These are phyloP conservation scores for Mythimna lalbum DNA, from an alignment of 2,888 invertebrate genomes.

Conservation along the genomic window DNA sequence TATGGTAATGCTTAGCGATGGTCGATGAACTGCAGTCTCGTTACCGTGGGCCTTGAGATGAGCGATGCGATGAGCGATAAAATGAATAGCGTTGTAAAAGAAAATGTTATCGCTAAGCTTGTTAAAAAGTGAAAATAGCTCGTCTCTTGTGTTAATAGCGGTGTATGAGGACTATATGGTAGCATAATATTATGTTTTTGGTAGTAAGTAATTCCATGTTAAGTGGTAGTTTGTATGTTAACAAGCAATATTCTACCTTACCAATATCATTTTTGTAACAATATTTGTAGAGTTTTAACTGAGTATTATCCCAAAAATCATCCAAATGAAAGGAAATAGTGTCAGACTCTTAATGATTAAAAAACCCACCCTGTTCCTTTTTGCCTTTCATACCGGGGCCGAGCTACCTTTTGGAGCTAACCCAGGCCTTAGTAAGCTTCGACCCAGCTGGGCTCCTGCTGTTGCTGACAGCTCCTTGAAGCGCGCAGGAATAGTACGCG, in stretches of 20 bases:
- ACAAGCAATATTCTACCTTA: background rate
- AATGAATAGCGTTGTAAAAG: conserved; percentile 42
- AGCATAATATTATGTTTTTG: conserved; percentile 11
- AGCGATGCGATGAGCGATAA: conserved; percentile 48
- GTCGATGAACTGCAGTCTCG: conserved; percentile 38
- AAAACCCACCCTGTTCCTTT: no score
- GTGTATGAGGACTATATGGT: conserved; percentile 3
- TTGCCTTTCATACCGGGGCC: no score
- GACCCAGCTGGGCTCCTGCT: no score
- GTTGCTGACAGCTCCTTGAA: no score
- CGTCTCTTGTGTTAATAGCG: conserved; percentile 14
- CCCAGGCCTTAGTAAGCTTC: no score
- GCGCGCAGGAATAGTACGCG: no score
- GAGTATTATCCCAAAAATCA: no score
- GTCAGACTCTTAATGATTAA: no score
- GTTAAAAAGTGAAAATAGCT: conserved; percentile 52
- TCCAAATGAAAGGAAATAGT: no score
- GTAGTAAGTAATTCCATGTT: background rate
- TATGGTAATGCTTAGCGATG: conserved; percentile 18
- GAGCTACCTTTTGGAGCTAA: no score
- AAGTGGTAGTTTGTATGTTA: conserved; percentile 1
- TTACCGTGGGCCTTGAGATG: conserved; percentile 35
- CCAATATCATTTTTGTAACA: background rate
- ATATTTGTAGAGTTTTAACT: background rate
- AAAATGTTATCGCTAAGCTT: conserved; percentile 50